Base-by-base conservation (phyloP, 2,113 vertebrate species). In the Ciconia boyciana region DNA sequence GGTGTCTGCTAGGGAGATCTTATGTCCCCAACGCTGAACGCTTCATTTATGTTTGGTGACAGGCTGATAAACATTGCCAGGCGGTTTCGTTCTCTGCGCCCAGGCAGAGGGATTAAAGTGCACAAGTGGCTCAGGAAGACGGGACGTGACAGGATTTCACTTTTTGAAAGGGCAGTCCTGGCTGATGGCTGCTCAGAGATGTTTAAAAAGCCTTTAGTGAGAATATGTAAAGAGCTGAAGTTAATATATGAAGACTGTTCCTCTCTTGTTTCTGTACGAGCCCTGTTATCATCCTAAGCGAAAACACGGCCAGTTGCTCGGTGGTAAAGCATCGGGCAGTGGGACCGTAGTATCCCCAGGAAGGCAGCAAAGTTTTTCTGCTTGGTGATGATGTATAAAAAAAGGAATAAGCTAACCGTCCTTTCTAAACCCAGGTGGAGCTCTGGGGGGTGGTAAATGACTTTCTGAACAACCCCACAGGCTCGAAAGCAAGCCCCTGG, bases 11-110 rank as follows among this genome's bases (percentile, higher is more conserved):
- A 31, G 64, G 65, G 70, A 46, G 51, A 46, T 49, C 16, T 64
- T 76, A 36, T 1, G 2, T 32, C n/a, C 48, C 10, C 44, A 43
- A 1, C 0, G 1, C 39, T 9, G 16, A 65, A n/a, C 0, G 1
- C 31, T 62, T 69, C 13, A 4, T 57, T 84, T 58, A 18, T 13
- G 5, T 72, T 82, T 79, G 60, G 61, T n/a, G 18, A 46, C 28
- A 43, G 69, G 17, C 44, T 61, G 57, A 70, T 87, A 72, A 79
- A 84, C 41, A 13, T 58, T 14, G 15, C 21, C 6, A 8, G 39
- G 34, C 2, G 2, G 16, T 31, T 86, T 39, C 13, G 3, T 46
- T 51, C 44, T n/a, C 41, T 48, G 58, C 7, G 6, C 13, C 16
- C 9, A 11, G 68, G 16, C 22, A 77, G 46, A 21, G 26, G 49